These are phyloP conservation scores for Anoplius nigerrimus DNA, from an alignment of 2,888 invertebrate species.

Conservation along the genomic window DNA sequence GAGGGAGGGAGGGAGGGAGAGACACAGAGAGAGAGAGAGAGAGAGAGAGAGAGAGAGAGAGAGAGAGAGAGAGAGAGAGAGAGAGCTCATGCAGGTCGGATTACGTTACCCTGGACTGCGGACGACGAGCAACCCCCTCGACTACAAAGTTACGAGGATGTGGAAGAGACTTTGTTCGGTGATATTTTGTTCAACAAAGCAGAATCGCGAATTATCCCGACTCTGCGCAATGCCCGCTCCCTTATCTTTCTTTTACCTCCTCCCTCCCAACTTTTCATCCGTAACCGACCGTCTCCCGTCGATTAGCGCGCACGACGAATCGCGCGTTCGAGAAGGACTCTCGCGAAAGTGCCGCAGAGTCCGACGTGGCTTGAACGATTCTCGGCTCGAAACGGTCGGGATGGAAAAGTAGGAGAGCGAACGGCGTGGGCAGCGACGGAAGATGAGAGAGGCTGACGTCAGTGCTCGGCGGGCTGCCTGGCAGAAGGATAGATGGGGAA, in stretches of 20 bases:
- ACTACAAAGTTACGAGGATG: constrained; percentile 32
- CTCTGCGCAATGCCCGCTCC: not conserved
- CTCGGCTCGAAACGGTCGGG: constrained; percentile 12
- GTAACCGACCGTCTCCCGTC: not conserved
- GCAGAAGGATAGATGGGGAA: too few relatives aligned
- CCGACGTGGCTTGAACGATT: too few relatives aligned
- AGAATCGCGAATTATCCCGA: constrained; percentile 27
- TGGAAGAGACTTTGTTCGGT: constrained; percentile 12
- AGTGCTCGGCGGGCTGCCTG: too few relatives aligned
- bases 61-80: constrained; percentile 27
- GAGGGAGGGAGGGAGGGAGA: constrained; percentile 37
- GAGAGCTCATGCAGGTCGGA: constrained; percentile 58
- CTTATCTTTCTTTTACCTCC: not conserved
- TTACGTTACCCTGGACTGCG: constrained; percentile 60
- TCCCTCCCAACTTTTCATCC: not conserved
- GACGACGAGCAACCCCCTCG: constrained; percentile 47
- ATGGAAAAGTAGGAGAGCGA: not conserved
- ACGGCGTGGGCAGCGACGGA: too few relatives aligned
- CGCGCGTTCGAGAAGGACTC: not conserved
- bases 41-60: constrained; percentile 7
- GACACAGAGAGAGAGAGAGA: constrained; percentile 15
- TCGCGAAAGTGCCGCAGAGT: too few relatives aligned
- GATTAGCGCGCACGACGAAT: too few relatives aligned
- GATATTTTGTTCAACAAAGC: constrained; percentile 29
- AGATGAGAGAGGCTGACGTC: too few relatives aligned